Conservation (phyloP, 2,113 vertebrate genomes). For the Antechinus stuartii region DNA sequence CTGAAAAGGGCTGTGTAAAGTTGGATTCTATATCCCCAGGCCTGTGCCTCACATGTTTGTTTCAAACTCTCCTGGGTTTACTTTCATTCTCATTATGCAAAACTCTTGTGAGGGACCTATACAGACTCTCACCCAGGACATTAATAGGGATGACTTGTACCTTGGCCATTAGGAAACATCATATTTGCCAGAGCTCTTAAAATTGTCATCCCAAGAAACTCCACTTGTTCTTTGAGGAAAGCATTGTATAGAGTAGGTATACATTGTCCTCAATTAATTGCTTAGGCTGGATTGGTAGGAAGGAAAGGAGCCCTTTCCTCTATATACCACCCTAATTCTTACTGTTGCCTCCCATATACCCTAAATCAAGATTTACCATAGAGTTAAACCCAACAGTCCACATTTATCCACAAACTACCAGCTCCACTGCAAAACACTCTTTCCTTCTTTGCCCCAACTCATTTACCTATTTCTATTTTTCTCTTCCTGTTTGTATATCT, state of each 20-base stretch:
- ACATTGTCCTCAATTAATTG: background rate
- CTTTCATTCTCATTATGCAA: slow-evolving; percentile 13
- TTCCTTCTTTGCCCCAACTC: background rate
- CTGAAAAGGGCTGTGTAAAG: slow-evolving; percentile 54
- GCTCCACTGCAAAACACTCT: background rate
- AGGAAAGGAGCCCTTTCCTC: background rate
- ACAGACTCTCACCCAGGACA: background rate
- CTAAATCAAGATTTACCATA: background rate
- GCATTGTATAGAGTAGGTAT: background rate
- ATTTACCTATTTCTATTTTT: background rate
- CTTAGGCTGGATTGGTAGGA: background rate
- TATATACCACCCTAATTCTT: background rate
- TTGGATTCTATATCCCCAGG: background rate
- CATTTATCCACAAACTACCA: background rate
- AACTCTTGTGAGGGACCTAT: background rate
- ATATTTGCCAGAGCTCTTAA: background rate
- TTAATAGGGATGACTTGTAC: background rate
- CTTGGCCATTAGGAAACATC: background rate
- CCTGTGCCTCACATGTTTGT: slow-evolving; percentile 45
- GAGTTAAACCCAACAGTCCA: background rate
- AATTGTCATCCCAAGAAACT: background rate
- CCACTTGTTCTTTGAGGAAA: background rate
- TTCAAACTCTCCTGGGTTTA: background rate
- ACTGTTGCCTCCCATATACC: background rate
- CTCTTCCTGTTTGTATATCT: background rate